Percentiles rank a stretch among this genome's conserved stretches.
Conservation (phyloP, 2,797 vertebrate species). For the Hoplostethus mediterraneus region DNA sequence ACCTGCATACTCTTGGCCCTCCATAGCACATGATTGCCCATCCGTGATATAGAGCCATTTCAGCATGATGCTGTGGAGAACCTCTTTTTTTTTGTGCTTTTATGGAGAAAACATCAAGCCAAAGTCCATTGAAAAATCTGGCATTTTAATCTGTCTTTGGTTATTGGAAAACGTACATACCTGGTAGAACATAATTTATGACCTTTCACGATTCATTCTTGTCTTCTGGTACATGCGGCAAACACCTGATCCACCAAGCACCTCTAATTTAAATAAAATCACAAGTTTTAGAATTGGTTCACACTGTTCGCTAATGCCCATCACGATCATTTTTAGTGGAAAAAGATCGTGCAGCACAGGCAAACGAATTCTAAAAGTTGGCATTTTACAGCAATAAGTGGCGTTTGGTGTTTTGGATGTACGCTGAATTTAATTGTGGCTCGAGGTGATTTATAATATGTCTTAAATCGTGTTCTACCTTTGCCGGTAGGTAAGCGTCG, state of each 20-base stretch:
- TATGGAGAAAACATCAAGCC: background rate
- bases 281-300: background rate
- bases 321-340: too few species aligned
- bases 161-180: background rate
- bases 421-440: conserved; percentile 4
- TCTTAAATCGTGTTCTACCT: too few species aligned
- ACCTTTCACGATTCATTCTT: too few species aligned
- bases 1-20: too few species aligned
- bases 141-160: background rate
- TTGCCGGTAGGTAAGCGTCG: too few species aligned
- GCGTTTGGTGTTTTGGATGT: rapidly evolving
- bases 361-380: conserved; percentile 17
- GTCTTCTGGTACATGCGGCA: conserved; percentile 14
- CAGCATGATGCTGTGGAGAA: too few species aligned
- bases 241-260: background rate
- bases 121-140: background rate
- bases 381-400: background rate
- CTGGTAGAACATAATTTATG: rapidly evolving
- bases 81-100: too few species aligned
- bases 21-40: too few species aligned
- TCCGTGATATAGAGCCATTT: too few species aligned
- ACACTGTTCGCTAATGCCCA: too few species aligned
- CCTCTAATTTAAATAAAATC: background rate
- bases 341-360: conserved; percentile 1
- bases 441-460: rapidly evolving